These are phyloP conservation scores for Semicossyphus pulcher DNA, from an alignment of 2,113 vertebrate species.

Conservation along the genomic window DNA sequence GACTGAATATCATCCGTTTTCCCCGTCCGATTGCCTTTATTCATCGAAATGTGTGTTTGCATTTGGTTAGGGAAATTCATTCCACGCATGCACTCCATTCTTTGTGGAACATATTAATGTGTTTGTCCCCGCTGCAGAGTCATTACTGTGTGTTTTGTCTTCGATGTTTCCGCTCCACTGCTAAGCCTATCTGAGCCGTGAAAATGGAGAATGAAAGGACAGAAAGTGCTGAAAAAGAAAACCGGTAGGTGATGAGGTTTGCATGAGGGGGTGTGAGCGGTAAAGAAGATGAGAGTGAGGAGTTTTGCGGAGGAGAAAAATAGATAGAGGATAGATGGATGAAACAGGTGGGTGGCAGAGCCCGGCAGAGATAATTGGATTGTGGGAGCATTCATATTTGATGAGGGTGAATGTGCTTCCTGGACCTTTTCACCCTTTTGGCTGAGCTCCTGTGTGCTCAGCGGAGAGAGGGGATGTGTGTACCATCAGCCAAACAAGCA, in stretches of 20 bases:
- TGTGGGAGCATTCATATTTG: conserved; percentile 35
- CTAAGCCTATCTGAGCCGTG: too few species aligned
- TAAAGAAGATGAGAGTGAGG: neutral
- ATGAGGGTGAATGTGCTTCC: conserved; percentile 22
- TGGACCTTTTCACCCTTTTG: conserved; percentile 29
- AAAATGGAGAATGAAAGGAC: neutral
- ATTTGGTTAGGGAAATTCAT: too few species aligned
- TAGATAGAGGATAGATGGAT: neutral
- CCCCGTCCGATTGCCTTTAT: neutral
- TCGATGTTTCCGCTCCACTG: too few species aligned
- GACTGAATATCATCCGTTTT: neutral
- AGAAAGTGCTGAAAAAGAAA: neutral
- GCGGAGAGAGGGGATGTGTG: conserved; percentile 22
- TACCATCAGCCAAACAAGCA: neutral
- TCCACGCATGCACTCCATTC: too few species aligned
- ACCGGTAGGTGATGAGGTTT: neutral
- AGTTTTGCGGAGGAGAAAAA: conserved; percentile 6
- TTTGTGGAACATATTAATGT: too few species aligned
- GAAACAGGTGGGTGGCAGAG: conserved; percentile 18
- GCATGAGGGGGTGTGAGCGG: neutral
- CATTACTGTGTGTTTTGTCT: conserved; percentile 7
- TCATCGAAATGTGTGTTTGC: neutral
- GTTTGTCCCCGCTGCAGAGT: neutral
- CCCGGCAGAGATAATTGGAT: conserved; percentile 40
- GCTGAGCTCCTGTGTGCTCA: conserved; percentile 33